phyloP scores from a whole-genome alignment of 2,113 vertebrate species.

The Lates calcarifer region DNA sequence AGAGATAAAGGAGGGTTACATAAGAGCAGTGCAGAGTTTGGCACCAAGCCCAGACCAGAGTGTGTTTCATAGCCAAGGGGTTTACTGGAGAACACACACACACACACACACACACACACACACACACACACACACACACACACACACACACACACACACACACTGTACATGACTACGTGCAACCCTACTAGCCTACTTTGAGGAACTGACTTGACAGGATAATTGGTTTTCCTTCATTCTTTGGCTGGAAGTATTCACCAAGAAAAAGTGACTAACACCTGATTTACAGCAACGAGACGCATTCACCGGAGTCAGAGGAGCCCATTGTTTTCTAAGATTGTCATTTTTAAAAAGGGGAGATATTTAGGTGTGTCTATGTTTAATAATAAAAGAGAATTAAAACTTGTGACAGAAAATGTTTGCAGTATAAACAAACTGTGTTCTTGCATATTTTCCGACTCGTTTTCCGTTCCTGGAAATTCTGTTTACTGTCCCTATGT shows the following conservation, averaged over 20 bases:
- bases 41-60: slow-evolving; percentile 9
- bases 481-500: too few species aligned
- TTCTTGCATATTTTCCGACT: too few species aligned
- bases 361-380: too few species aligned
- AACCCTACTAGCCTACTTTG: slow-evolving; percentile 10
- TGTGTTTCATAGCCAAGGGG: neutral
- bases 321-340: too few species aligned
- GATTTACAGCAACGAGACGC: too few species aligned
- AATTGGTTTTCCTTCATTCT: neutral
- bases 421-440: too few species aligned
- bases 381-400: too few species aligned
- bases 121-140: slow-evolving; percentile 1
- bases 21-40: slow-evolving; percentile 27
- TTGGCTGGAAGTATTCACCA: neutral
- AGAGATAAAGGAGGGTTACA: slow-evolving; percentile 38
- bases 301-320: too few species aligned
- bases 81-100: neutral
- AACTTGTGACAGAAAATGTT: too few species aligned
- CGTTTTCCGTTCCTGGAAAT: too few species aligned
- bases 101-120: slow-evolving; percentile 4
- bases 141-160: slow-evolving; percentile 8
- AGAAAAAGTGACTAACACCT: slow-evolving; percentile 6
- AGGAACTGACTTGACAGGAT: neutral
- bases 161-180: slow-evolving; percentile 12
- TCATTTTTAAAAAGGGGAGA: too few species aligned